Base-by-base conservation (phyloP, 2,113 vertebrate genomes). In the Sphyrna mokarran region DNA sequence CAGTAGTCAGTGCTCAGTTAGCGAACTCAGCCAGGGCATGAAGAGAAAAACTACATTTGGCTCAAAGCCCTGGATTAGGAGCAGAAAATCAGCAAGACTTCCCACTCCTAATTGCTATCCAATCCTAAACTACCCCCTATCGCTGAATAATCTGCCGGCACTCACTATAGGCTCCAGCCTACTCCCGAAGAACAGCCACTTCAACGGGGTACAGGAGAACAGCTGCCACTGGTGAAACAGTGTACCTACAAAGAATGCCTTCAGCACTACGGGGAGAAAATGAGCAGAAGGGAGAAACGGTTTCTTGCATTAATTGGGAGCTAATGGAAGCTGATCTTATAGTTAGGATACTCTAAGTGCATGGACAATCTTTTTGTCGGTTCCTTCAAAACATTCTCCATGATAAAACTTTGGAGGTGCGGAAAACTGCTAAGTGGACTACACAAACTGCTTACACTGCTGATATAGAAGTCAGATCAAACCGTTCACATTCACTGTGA, bases 401-500 rank as follows among this genome's bases (percentile, higher is more conserved):
- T 43, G 33, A 48, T 72, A 95, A 95, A 95, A 54, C 22, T n/a
- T 95, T 20, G 66, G 43, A 95, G 68, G 26, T 72, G 23, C 37
- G 54, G 23, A 72, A 95, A 72, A 48, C 68, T 72, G 22, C 68
- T 95, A 68, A 94, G 33, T 94, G n/a, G 93, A 43, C 68, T 69
- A 0, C 94, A 29, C 37, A 72, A 70, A 72, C 43, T 72, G 69
- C 40, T 94, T 95, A 33, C 69, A 48, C 66, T 43, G 37, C 94
- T 54, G 37, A 72, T 95, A 16, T 54, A 54, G 48, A 29, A 95
- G 13, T 48, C 69, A 72, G 43, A 95, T 95, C 68, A 29, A 72
- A 95, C 66, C 40, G 16, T 95, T 70, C 94, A 95, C 69, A 13
- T 72, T 72, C 68, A 54, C 94, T 48, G 68, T 95, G 69, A 95